Conservation (phyloP, 2,797 vertebrate genomes). For the Hydrolagus colliei region DNA sequence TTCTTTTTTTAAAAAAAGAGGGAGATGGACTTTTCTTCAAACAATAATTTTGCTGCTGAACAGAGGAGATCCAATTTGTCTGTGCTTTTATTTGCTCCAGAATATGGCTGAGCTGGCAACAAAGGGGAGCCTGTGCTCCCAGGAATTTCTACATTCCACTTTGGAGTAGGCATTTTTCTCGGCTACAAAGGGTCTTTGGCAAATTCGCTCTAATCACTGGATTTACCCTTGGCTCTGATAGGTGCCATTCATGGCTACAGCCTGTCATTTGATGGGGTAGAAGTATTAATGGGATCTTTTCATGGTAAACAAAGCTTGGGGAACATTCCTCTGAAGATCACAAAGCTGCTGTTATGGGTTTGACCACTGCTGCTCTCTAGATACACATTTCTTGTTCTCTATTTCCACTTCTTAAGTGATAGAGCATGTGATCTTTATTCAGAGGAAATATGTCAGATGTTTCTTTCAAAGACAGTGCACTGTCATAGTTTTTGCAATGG, state of each 20-base stretch:
- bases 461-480: conserved; percentile 43
- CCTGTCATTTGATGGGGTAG: conserved; percentile 66
- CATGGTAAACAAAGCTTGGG: conserved; percentile 64
- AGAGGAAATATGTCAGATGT: conserved; percentile 34
- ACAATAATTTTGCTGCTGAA: conserved; percentile 61
- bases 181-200: conserved; percentile 86
- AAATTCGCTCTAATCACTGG: conserved; percentile 87
- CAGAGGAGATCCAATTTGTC: conserved; percentile 72
- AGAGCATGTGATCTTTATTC: conserved; percentile 51
- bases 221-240: conserved; percentile 79
- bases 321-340: conserved; percentile 64
- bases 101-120: conserved; percentile 71
- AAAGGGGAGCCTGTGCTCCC: conserved; percentile 87
- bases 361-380: conserved; percentile 42
- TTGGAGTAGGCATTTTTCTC: conserved; percentile 89
- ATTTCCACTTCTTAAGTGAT: conserved; percentile 45
- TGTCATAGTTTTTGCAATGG: not conserved
- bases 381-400: conserved; percentile 41
- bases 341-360: conserved; percentile 59
- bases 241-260: conserved; percentile 80
- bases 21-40: conserved; percentile 71
- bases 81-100: conserved; percentile 84
- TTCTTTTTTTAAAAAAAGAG: conserved; percentile 38
- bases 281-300: conserved; percentile 69
- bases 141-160: conserved; percentile 92